These are phyloP conservation scores for Triplophysa tibetana DNA, from an alignment of 2,113 vertebrate species.

Conservation along the genomic window DNA sequence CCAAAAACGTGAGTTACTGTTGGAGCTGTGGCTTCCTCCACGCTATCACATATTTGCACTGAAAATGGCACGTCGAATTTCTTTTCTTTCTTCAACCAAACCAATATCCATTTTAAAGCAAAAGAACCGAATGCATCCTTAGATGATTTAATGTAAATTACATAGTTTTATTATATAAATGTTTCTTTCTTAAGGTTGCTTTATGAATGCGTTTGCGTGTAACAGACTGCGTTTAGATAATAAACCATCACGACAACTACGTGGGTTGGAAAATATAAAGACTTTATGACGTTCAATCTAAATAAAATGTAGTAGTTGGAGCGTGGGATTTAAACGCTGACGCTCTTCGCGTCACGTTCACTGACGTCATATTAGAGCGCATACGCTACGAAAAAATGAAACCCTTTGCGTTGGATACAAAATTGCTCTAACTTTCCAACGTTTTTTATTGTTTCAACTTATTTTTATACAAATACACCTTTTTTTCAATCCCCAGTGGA, in stretches of 20 bases:
- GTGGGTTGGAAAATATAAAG: background rate
- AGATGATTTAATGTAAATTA: too few relatives aligned
- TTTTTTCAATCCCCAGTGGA: background rate
- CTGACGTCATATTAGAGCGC: conserved; percentile 30
- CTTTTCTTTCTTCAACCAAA: background rate
- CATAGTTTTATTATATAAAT: background rate
- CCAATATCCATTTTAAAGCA: background rate
- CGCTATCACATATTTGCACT: background rate
- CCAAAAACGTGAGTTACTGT: conserved; percentile 49
- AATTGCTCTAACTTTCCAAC: too few relatives aligned
- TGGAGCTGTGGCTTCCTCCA: background rate
- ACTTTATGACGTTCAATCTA: background rate
- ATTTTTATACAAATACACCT: background rate
- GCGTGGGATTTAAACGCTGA: conserved; percentile 47
- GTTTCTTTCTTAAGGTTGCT: background rate
- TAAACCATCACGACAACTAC: background rate
- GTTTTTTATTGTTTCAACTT: background rate
- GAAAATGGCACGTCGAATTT: background rate
- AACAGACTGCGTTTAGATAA: background rate
- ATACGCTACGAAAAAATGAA: background rate
- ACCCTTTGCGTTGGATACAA: background rate
- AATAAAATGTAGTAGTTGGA: background rate
- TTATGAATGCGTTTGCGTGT: background rate
- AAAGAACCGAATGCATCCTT: background rate
- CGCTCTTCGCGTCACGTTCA: conserved; percentile 19